These are phyloP conservation scores for Argyresthia goedartella DNA, from an alignment of 2,888 invertebrate species.

Conservation along the genomic window DNA sequence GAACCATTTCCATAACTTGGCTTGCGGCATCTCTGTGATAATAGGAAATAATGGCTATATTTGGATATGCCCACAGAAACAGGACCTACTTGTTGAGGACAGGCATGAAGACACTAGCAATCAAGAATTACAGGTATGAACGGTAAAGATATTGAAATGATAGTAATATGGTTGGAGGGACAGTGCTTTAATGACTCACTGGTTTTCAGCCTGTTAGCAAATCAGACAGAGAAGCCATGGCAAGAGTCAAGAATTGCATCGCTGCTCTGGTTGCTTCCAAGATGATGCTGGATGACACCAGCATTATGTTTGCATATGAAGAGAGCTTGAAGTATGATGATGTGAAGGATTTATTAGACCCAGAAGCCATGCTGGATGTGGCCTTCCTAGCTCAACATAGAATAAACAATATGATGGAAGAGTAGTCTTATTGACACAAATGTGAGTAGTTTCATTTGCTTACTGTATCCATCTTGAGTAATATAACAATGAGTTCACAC, in stretches of 20 bases:
- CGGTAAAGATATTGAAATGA: too few species aligned
- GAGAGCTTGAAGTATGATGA: conserved; percentile 85
- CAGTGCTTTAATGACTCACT: background rate
- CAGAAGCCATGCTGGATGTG: conserved; percentile 88
- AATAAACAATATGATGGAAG: conserved; percentile 59
- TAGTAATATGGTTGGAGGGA: background rate
- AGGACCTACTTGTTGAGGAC: conserved; percentile 58
- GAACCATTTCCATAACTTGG: conserved; percentile 94
- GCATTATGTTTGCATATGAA: conserved; percentile 91
- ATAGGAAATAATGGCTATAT: conserved; percentile 97
- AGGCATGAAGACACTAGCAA: conserved; percentile 38
- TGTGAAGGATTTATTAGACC: conserved; percentile 82
- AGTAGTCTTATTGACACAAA: conserved; percentile 14
- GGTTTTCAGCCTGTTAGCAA: conserved; percentile 74
- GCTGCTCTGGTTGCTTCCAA: conserved; percentile 87
- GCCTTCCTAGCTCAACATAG: conserved; percentile 84
- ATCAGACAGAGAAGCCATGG: conserved; percentile 87
- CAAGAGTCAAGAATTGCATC: conserved; percentile 91
- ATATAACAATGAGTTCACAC: too few species aligned
- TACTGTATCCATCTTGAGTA: too few species aligned
- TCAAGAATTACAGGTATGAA: conserved; percentile 33
- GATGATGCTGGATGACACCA: conserved; percentile 93
- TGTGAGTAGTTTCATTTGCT: too few species aligned
- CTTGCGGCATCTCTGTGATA: conserved; percentile 92
- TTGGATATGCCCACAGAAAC: conserved; percentile 85